Evolutionary conservation across 2,888 invertebrate species (phyloP).

Genomic region (Rhyacophila evoluta): DNA sequence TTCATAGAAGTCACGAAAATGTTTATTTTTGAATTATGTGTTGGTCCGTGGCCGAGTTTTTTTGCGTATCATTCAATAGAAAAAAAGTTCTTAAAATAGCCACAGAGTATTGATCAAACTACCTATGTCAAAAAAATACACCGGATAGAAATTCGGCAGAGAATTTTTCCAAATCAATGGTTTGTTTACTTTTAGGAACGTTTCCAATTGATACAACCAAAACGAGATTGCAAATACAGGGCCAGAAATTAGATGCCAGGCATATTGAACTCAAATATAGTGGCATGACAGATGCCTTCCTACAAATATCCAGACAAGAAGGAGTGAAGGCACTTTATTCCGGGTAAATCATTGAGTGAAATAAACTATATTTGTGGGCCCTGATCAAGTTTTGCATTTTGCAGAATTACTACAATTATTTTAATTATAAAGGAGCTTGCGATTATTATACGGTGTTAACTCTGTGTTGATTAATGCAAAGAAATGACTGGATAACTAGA

Average conservation of each 20-base stretch:
- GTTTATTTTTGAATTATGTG: neutral
- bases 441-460: too few relatives aligned
- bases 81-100: constrained; percentile 21
- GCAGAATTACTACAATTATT: too few relatives aligned
- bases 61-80: neutral
- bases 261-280: constrained; percentile 83
- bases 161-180: too few relatives aligned
- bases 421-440: too few relatives aligned
- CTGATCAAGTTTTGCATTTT: too few relatives aligned
- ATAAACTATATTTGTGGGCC: too few relatives aligned
- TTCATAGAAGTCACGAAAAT: neutral
- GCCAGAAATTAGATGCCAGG: constrained; percentile 84
- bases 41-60: neutral
- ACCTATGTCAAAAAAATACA: neutral
- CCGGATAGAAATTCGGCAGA: neutral
- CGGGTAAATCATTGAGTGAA: constrained; percentile 75
- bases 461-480: too few relatives aligned
- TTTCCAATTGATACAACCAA: constrained; percentile 98
- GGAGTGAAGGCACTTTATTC: constrained; percentile 88
- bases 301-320: constrained; percentile 88
- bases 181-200: constrained; percentile 74
- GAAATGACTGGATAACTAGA: too few relatives aligned
- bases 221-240: constrained; percentile 94
- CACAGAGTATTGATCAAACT: constrained; percentile 5
- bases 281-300: constrained; percentile 93